A percentile compares a stretch with the other conserved stretches of the same genome.
Conservation (phyloP, 1,140 invertebrate genomes). For the Papilio glaucus region DNA sequence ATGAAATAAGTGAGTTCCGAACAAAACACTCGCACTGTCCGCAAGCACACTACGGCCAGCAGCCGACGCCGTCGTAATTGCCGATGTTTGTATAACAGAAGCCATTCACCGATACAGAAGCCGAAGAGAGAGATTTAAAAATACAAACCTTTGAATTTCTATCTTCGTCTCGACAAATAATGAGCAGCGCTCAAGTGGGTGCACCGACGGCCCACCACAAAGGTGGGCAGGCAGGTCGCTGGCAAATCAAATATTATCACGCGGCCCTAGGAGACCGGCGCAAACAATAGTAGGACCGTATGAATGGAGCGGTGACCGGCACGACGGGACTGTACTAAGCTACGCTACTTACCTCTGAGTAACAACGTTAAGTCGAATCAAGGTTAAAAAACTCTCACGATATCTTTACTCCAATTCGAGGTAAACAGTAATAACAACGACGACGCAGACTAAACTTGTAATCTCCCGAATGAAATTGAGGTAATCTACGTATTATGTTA, state of each 20-base stretch:
- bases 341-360: neutral
- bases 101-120: conserved; percentile 75
- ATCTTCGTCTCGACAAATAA: conserved; percentile 73
- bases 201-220: conserved; percentile 66
- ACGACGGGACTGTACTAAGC: conserved; percentile 25
- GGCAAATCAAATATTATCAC: conserved; percentile 80
- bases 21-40: conserved; percentile 36
- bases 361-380: conserved; percentile 16
- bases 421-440: neutral
- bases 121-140: conserved; percentile 68
- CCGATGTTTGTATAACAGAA: conserved; percentile 73
- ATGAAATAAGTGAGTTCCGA: conserved; percentile 45
- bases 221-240: conserved; percentile 65
- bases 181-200: conserved; percentile 67
- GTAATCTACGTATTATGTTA: too few species aligned
- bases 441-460: neutral
- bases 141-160: conserved; percentile 73
- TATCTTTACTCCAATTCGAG: neutral
- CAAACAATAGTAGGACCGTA: conserved; percentile 55
- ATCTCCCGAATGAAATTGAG: neutral
- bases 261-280: conserved; percentile 51
- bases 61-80: conserved; percentile 63
- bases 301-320: conserved; percentile 49
- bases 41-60: conserved; percentile 46
- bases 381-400: conserved; percentile 11